Conservation (phyloP, 2,113 vertebrate species). For the Corythornis vintsioides region DNA sequence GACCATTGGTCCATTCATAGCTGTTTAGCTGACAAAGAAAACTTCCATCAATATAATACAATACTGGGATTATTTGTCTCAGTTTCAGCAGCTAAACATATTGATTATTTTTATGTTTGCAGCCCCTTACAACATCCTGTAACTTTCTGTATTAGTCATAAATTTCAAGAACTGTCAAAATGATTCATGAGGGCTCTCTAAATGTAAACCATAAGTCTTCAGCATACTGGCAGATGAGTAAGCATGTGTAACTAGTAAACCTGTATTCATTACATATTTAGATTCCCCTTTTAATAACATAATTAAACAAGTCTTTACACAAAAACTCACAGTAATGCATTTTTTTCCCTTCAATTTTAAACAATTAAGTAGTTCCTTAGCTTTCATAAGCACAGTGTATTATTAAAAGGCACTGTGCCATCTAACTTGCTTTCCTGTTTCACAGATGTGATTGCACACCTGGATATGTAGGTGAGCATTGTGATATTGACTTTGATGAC, state of each 20-base stretch:
- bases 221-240: background rate
- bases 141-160: background rate
- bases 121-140: background rate
- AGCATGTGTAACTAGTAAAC: background rate
- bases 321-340: background rate
- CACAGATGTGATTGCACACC: constrained; percentile 95
- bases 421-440: background rate
- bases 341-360: background rate
- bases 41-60: background rate
- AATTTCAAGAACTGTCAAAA: constrained; percentile 7
- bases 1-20: background rate
- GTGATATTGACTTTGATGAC: constrained; percentile 91
- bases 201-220: background rate
- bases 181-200: constrained; percentile 15
- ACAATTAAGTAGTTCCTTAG: background rate
- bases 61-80: background rate
- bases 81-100: background rate
- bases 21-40: background rate
- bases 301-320: background rate
- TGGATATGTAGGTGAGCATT: constrained; percentile 92
- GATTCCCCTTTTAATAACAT: background rate
- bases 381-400: background rate
- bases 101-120: background rate
- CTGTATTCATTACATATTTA: background rate
- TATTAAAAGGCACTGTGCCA: background rate